Evolutionary conservation across 2,797 vertebrate genomes (phyloP).

Genomic region (Halcyon smyrnensis): DNA sequence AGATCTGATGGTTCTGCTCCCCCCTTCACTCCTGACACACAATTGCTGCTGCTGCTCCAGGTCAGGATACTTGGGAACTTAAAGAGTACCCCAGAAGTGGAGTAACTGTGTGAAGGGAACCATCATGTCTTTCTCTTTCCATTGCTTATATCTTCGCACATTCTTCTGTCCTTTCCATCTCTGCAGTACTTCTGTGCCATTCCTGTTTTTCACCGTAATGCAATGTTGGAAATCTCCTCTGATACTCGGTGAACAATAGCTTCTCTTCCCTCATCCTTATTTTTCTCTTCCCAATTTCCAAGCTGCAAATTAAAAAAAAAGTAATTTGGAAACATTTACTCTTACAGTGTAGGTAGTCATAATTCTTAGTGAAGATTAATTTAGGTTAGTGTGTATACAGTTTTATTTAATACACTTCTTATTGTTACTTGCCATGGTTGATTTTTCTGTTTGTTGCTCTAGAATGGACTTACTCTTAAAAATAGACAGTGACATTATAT

Average conservation of each 20-base stretch:
- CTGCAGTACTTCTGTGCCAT: background rate
- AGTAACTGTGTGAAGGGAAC: background rate
- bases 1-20: background rate
- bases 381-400: background rate
- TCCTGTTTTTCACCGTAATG: background rate
- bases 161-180: background rate
- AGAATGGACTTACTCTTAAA: background rate
- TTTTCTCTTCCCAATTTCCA: background rate
- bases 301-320: background rate
- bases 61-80: background rate
- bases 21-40: background rate
- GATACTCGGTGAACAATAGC: background rate
- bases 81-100: background rate
- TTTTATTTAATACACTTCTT: background rate
- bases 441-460: background rate
- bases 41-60: background rate
- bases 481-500: background rate
- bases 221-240: background rate
- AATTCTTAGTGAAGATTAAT: background rate
- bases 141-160: background rate
- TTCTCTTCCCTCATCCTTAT: background rate
- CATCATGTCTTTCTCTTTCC: background rate
- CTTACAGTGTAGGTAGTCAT: background rate
- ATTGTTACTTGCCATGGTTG: background rate
- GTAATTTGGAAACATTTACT: background rate